These are phyloP conservation scores for Hypsibius dujardini DNA, from an alignment of 1,140 invertebrate genomes.

Conservation along the genomic window DNA sequence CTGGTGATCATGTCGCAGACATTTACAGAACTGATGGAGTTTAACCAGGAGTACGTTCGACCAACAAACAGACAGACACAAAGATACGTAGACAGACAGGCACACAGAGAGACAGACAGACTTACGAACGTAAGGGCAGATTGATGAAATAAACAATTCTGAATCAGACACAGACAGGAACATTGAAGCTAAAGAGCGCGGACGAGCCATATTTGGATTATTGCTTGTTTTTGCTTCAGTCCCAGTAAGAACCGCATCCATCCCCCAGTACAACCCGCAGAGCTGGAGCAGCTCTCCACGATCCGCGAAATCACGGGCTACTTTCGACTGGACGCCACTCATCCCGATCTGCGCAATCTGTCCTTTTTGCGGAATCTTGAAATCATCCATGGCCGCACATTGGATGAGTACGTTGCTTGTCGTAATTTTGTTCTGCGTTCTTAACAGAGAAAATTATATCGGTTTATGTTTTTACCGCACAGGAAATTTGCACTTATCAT, in stretches of 20 bases:
- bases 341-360: slow-evolving; percentile 65
- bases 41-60: background rate
- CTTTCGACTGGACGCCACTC: slow-evolving; percentile 69
- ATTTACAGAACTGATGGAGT: background rate
- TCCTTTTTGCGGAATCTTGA: slow-evolving; percentile 82
- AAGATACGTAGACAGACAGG: no score
- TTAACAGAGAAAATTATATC: no score
- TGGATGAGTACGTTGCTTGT: slow-evolving; percentile 46
- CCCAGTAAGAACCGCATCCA: slow-evolving; percentile 8
- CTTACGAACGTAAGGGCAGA: background rate
- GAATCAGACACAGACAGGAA: no score
- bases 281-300: slow-evolving; percentile 72
- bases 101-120: background rate
- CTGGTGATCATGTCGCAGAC: slow-evolving; percentile 49
- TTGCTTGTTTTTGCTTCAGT: no score
- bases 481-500: slow-evolving; percentile 62
- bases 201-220: no score
- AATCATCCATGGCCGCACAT: slow-evolving; percentile 65
- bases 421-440: no score
- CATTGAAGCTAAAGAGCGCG: no score
- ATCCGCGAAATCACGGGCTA: slow-evolving; percentile 80
- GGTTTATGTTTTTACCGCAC: background rate
- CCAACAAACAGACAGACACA: no score
- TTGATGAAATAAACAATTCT: background rate
- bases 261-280: slow-evolving; percentile 23